These are phyloP conservation scores for Labroides dimidiatus DNA, from an alignment of 2,797 vertebrate species.

Conservation along the genomic window DNA sequence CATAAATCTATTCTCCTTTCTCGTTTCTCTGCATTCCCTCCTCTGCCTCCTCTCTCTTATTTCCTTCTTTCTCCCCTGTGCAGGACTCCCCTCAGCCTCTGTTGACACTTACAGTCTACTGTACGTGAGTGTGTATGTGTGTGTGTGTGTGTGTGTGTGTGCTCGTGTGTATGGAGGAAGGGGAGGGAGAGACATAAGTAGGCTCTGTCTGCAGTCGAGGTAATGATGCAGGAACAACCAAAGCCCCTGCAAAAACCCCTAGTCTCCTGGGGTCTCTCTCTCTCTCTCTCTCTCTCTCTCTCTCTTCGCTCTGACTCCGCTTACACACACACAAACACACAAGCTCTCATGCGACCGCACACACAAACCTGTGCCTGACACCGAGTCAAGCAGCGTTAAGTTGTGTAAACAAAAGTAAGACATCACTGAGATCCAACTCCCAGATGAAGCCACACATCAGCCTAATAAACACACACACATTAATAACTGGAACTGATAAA, in stretches of 20 bases:
- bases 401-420: conserved; percentile 87
- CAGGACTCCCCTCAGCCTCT: conserved; percentile 89
- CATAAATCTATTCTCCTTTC: conserved; percentile 94
- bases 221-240: conserved; percentile 91
- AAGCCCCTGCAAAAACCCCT: conserved; percentile 84
- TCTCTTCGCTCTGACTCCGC: conserved; percentile 13
- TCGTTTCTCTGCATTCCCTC: conserved; percentile 66
- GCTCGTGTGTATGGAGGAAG: conserved; percentile 51
- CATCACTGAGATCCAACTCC: conserved; percentile 85
- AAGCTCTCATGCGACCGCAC: background rate
- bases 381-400: conserved; percentile 82
- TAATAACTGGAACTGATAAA: conserved; percentile 58
- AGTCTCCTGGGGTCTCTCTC: conserved; percentile 84
- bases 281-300: conserved; percentile 57
- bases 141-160: conserved; percentile 67
- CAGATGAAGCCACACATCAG: conserved; percentile 79
- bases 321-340: conserved; percentile 32
- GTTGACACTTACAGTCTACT: conserved; percentile 84
- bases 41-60: conserved; percentile 61
- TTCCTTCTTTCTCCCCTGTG: conserved; percentile 70
- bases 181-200: conserved; percentile 69
- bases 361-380: conserved; percentile 72
- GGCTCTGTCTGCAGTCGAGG: conserved; percentile 85
- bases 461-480: conserved; percentile 83
- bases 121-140: conserved; percentile 28